These are phyloP conservation scores for Galago senegalensis DNA, from an alignment of 2,797 vertebrate genomes.

Conservation along the genomic window DNA sequence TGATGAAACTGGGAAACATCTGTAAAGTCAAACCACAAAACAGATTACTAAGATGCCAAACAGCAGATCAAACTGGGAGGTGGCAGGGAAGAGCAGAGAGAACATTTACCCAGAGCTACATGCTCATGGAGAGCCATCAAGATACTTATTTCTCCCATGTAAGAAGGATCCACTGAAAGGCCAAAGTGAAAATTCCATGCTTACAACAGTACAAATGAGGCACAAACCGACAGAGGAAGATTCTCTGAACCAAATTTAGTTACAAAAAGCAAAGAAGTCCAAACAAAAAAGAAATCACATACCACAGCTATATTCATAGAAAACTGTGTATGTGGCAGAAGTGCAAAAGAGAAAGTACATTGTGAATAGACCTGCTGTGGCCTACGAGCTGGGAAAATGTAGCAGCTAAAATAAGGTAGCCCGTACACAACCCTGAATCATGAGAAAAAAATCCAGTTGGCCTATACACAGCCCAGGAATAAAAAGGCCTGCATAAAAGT, in stretches of 20 bases:
- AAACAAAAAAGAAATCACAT: conserved; percentile 45
- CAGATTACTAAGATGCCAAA: background rate
- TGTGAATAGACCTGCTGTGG: background rate
- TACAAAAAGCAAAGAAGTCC: conserved; percentile 16
- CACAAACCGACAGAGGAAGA: conserved; percentile 17
- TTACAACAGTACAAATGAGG: background rate
- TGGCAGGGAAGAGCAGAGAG: background rate
- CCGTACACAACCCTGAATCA: background rate
- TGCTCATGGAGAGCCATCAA: background rate
- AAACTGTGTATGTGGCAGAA: background rate
- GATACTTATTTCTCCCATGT: background rate
- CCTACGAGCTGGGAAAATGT: background rate
- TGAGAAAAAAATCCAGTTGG: conserved; percentile 26
- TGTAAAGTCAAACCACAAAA: conserved; percentile 14
- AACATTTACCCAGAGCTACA: background rate
- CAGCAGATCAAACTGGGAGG: background rate
- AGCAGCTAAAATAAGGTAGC: conserved; percentile 31
- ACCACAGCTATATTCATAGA: conserved; percentile 34
- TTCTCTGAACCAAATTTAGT: conserved; percentile 9
- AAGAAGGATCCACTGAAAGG: background rate
- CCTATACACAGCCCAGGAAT: background rate
- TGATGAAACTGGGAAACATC: conserved; percentile 45
- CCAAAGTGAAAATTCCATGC: conserved; percentile 1
- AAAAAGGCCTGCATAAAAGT: conserved; percentile 37
- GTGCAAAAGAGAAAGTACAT: background rate